Evolutionary conservation across 2,113 vertebrate species (phyloP).

Genomic region (Thunnus maccoyii): DNA sequence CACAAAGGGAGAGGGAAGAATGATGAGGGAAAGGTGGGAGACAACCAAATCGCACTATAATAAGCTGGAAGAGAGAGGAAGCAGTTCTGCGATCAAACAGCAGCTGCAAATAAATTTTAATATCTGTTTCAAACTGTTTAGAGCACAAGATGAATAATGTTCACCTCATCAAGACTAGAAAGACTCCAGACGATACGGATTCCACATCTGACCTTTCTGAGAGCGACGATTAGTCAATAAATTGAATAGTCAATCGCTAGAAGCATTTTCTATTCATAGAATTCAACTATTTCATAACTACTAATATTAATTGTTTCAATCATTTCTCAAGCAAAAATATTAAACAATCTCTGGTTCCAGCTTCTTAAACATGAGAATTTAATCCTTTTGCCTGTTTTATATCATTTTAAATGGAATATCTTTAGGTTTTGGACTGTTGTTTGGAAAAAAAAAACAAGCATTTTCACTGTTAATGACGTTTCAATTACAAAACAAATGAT

Average conservation of each 20-base stretch:
- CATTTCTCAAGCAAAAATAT: background rate
- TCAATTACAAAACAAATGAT: too few relatives aligned
- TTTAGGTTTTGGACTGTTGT: too few relatives aligned
- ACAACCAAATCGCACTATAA: constrained; percentile 23
- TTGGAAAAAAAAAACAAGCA: too few relatives aligned
- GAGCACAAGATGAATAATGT: constrained; percentile 15
- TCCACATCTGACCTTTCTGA: constrained; percentile 1
- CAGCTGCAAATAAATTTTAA: constrained; percentile 36
- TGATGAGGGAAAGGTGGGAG: constrained; percentile 44
- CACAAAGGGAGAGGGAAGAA: constrained; percentile 26
- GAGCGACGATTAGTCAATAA: background rate
- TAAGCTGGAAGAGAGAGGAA: constrained; percentile 26
- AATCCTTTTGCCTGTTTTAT: too few relatives aligned
- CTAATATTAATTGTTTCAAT: too few relatives aligned
- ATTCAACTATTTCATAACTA: background rate
- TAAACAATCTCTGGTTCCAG: background rate
- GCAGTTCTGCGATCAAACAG: background rate
- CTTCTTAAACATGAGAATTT: background rate
- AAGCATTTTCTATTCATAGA: background rate
- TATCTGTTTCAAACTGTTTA: constrained; percentile 23
- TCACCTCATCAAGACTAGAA: background rate
- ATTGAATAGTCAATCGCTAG: background rate
- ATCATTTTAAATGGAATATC: too few relatives aligned
- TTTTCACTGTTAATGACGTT: too few relatives aligned
- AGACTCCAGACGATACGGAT: background rate